Percentiles rank a stretch among this genome's conserved stretches.
These are phyloP conservation scores for Yponomeuta plumbellus DNA, from an alignment of 2,888 invertebrate genomes.

Conservation along the genomic window DNA sequence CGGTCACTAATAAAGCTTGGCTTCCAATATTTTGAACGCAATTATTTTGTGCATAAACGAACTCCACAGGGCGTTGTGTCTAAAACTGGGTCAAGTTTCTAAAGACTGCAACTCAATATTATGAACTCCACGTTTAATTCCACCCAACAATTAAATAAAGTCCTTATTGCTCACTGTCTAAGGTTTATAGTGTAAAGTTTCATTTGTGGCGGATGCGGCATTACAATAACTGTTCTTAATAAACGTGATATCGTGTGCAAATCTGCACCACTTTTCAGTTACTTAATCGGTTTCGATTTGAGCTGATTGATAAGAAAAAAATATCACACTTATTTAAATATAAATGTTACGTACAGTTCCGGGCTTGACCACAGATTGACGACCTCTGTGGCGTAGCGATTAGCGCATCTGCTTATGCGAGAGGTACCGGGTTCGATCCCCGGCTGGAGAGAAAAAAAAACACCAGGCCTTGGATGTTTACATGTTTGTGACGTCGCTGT, in stretches of 20 bases:
- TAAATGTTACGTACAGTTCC: too few relatives aligned
- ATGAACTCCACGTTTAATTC: background rate
- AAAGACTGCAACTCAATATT: background rate
- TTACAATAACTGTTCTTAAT: background rate
- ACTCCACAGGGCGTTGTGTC: background rate
- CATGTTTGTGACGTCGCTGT: too few relatives aligned
- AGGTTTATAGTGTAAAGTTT: background rate
- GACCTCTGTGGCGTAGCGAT: too few relatives aligned
- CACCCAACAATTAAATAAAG: background rate
- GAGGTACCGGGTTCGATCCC: too few relatives aligned
- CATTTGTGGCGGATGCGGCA: background rate
- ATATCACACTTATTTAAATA: background rate
- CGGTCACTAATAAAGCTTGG: too few relatives aligned
- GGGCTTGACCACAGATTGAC: too few relatives aligned
- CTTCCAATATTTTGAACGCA: background rate
- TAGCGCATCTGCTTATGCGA: too few relatives aligned
- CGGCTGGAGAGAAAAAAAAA: too few relatives aligned
- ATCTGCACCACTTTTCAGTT: conserved; percentile 8
- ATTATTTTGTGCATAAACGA: background rate
- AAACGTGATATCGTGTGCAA: conserved; percentile 6
- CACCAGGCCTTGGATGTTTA: too few relatives aligned
- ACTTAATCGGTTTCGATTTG: background rate
- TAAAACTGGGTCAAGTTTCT: conserved; percentile 16
- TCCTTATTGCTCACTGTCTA: background rate
- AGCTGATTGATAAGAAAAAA: background rate